These are phyloP conservation scores for Drosophila koepferae DNA, from an alignment of 2,888 invertebrate genomes.

Conservation along the genomic window DNA sequence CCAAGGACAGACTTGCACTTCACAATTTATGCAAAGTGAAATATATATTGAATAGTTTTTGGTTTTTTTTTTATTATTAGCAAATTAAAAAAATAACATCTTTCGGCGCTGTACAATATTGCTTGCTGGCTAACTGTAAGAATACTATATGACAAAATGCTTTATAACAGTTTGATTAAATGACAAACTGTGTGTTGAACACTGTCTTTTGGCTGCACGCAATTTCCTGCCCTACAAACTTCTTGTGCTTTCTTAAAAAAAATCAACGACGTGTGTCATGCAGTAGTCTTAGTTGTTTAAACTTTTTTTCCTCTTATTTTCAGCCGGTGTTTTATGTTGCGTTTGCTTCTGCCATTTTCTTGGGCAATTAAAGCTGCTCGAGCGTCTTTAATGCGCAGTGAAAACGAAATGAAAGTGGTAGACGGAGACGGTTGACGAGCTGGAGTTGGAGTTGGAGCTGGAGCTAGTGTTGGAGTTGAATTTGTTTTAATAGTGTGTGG, in stretches of 20 bases:
- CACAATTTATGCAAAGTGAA: constrained; percentile 2
- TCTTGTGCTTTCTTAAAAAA: constrained; percentile 63
- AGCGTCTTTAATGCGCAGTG: constrained; percentile 78
- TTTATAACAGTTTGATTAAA: constrained; percentile 16
- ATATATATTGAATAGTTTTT: neutral
- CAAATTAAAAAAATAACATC: neutral
- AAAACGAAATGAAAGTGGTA: constrained; percentile 77
- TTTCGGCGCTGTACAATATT: neutral
- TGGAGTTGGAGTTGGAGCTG: constrained; percentile 37
- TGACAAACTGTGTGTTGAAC: constrained; percentile 5
- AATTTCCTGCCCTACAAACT: constrained; percentile 47
- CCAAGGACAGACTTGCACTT: constrained; percentile 20
- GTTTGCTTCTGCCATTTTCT: constrained; percentile 54
- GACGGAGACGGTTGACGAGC: constrained; percentile 50
- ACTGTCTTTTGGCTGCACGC: constrained; percentile 21
- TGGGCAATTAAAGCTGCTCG: constrained; percentile 74
- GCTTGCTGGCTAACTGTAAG: neutral
- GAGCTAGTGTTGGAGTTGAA: constrained; percentile 25
- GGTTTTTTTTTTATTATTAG: neutral
- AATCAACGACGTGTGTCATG: constrained; percentile 33
- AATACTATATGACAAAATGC: constrained; percentile 1
- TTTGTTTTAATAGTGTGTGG: constrained; percentile 36
- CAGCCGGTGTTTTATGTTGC: constrained; percentile 50
- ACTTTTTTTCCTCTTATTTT: constrained; percentile 39
- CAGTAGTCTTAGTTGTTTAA: constrained; percentile 18